Base-by-base conservation (phyloP, 2,888 invertebrate genomes). In the Magallana nippona region DNA sequence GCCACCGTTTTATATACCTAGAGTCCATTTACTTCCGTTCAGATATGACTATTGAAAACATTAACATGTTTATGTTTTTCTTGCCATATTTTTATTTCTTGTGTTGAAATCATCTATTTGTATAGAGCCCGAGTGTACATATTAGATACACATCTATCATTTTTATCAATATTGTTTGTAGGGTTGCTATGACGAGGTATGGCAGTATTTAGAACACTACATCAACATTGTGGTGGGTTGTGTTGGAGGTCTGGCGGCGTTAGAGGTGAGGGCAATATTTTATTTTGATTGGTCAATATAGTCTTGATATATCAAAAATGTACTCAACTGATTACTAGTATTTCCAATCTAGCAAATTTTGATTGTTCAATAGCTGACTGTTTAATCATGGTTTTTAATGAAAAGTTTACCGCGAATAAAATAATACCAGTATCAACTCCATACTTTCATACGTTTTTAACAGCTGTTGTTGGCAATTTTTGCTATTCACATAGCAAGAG, bases 141-240 rank as follows among this genome's bases (percentile, higher is more conserved):
- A 10, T 60, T 19, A 5, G 44, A 44, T 44, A 44, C 44, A 5
- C 8, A 60, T 60, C 0, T 60, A 10, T 60, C 19, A 60, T n/a
- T 60, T 60, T 60, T 19, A 5, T 60, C 62, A 60, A n/a, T 0
- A 60, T 60, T 60, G 62, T 79, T 22, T 55, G 22, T 17, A 79
- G 79, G 58, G 79, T 57, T 79, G 79, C 22, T 79, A 79, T 57
- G 79, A 22, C 27, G 79, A 56, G n/a, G 57, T 79, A 15, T 79
- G 79, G 79, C 27, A 19, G 27, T 79, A 79, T 79, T 19, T 79
- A 19, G 79, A 79, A 8, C n/a, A 79, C 15, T 56, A 58, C 57
- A 56, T 27, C 27, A 56, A 79, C 56, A 79, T 79, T 3, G 79
- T 57, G 10, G 57, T 79, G 27, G 79, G 79, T 2, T 27, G 56